Conservation (phyloP, 2,888 invertebrate species). For the Asteroscopus sphinx region DNA sequence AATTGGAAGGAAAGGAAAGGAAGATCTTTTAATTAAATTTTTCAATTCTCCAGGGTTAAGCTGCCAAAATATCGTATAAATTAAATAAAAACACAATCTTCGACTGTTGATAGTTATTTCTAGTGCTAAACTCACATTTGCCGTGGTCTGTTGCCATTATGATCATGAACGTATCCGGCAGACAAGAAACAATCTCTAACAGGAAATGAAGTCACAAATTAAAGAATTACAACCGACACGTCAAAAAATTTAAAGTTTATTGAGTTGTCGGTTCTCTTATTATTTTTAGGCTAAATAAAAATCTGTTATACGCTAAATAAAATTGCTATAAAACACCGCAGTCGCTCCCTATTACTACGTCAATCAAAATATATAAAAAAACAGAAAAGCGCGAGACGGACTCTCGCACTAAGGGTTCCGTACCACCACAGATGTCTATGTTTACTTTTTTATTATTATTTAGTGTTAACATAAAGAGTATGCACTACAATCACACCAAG, state of each 20-base stretch:
- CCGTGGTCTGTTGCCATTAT: conserved; percentile 14
- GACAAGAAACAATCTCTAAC: conserved; percentile 30
- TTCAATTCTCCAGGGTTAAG: neutral
- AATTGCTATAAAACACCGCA: conserved; percentile 32
- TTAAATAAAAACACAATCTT: conserved; percentile 17
- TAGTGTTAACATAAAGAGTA: no score
- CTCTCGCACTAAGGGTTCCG: no score
- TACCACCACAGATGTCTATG: no score
- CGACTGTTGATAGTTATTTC: conserved; percentile 4
- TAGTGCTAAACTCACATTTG: conserved; percentile 16
- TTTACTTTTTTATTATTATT: no score
- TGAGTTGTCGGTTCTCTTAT: conserved; percentile 15
- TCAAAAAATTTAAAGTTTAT: conserved; percentile 40
- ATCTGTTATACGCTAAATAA: conserved; percentile 21
- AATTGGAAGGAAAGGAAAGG: no score
- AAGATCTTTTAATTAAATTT: no score
- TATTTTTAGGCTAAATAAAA: conserved; percentile 22
- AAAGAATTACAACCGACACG: conserved; percentile 27
- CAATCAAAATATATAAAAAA: conserved; percentile 47
- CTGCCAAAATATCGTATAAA: conserved; percentile 14
- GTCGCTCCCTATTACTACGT: conserved; percentile 23
- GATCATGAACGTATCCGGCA: conserved; percentile 17
- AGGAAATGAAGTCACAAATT: conserved; percentile 51
- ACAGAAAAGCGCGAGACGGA: no score
- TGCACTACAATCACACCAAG: no score